Conservation (phyloP, 2,113 vertebrate genomes). For the Chlorodrepanis virens region DNA sequence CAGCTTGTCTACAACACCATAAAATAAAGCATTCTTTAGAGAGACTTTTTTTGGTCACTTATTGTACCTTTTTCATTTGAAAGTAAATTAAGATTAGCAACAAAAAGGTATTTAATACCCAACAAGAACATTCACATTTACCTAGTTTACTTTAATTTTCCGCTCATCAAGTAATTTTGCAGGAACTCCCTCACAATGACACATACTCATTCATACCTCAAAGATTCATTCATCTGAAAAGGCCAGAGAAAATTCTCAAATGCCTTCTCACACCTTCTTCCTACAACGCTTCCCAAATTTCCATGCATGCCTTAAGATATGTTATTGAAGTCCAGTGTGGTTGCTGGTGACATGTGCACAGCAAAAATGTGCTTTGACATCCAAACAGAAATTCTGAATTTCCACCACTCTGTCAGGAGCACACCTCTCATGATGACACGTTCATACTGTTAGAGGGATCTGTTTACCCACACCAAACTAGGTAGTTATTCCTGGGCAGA, state of each 20-base stretch:
- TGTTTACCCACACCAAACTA: background rate
- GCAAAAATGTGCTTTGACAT: background rate
- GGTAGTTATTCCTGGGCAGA: background rate
- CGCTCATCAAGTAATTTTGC: background rate
- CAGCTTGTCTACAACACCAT: background rate
- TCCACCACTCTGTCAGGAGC: background rate
- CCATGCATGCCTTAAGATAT: background rate
- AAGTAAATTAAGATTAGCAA: background rate
- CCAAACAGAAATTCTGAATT: background rate
- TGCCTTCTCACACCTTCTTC: background rate
- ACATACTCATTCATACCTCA: background rate
- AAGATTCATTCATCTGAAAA: background rate
- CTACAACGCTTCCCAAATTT: background rate
- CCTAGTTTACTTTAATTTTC: background rate
- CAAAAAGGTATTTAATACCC: background rate
- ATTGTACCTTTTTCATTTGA: background rate
- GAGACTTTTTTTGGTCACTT: background rate
- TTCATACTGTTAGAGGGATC: accelerated
- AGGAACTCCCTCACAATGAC: background rate
- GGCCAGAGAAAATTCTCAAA: background rate
- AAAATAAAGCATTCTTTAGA: background rate
- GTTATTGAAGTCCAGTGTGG: background rate
- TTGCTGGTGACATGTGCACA: accelerated
- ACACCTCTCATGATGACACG: background rate
- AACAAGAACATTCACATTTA: background rate